Conservation (phyloP, 2,113 vertebrate genomes). For the Pollachius pollachius region DNA sequence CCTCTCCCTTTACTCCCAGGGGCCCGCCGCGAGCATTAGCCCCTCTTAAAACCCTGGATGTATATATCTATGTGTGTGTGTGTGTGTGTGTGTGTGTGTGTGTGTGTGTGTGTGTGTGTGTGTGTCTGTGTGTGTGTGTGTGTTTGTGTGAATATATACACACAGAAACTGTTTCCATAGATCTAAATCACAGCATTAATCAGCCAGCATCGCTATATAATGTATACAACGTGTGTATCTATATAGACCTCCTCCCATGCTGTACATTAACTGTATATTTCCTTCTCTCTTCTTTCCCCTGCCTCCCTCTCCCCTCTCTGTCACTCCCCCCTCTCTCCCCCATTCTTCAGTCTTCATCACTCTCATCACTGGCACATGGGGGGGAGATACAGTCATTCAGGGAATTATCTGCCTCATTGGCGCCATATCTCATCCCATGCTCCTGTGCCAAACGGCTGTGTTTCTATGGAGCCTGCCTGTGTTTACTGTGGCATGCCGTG, state of each 20-base stretch:
- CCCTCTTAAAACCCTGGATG: too few relatives aligned
- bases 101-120: too few relatives aligned
- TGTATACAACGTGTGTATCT: slow-evolving; percentile 10
- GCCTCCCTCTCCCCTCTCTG: slow-evolving; percentile 23
- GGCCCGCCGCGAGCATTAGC: slow-evolving; percentile 25
- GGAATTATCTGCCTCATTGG: slow-evolving; percentile 71
- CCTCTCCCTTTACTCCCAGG: slow-evolving; percentile 46
- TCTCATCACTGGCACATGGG: slow-evolving; percentile 49
- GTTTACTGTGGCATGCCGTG: slow-evolving; percentile 67
- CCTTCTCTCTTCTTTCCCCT: slow-evolving; percentile 3
- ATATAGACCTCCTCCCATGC: too few relatives aligned
- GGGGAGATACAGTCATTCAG: slow-evolving; percentile 63
- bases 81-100: too few relatives aligned
- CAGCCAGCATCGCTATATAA: background rate
- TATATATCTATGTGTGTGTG: slow-evolving; percentile 20
- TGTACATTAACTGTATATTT: slow-evolving; percentile 21
- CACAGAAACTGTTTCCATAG: background rate
- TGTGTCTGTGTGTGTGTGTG: too few relatives aligned
- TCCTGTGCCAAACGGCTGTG: slow-evolving; percentile 59
- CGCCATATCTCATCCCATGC: slow-evolving; percentile 60
- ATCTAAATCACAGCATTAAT: background rate
- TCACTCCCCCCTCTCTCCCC: slow-evolving; percentile 18
- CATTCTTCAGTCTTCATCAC: slow-evolving; percentile 32
- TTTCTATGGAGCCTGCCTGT: slow-evolving; percentile 65
- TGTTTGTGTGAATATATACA: too few relatives aligned